Conservation (phyloP, 2,797 vertebrate species). For the Spinus pinus region DNA sequence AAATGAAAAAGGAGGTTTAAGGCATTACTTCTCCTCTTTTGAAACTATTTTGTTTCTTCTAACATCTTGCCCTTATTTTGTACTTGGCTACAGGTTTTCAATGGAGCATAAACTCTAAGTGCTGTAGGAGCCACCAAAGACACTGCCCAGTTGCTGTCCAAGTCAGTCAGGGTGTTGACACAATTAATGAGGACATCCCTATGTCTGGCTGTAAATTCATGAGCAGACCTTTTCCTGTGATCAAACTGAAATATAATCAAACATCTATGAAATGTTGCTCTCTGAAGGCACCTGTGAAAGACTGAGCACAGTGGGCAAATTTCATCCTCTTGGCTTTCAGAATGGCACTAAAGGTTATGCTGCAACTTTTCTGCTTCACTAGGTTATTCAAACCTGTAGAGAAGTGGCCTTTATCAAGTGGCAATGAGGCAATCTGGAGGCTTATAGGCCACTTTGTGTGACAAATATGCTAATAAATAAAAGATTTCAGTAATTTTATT, state of each 20-base stretch:
- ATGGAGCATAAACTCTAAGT: not conserved
- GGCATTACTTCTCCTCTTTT: not conserved
- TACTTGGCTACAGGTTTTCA: not conserved
- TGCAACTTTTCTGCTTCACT: not conserved
- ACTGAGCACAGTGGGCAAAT: accelerated
- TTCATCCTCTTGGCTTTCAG: not conserved
- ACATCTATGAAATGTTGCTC: not conserved
- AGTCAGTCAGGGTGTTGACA: not conserved
- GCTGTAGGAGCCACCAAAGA: not conserved
- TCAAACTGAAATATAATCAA: not conserved
- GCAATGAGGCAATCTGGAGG: not conserved
- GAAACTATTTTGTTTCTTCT: not conserved
- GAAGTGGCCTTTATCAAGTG: not conserved
- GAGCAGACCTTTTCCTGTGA: not conserved
- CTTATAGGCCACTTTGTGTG: not conserved
- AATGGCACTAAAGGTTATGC: not conserved
- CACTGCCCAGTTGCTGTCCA: not conserved
- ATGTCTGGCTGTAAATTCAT: not conserved
- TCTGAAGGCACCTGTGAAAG: not conserved
- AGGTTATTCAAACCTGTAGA: not conserved
- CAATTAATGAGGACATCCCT: not conserved
- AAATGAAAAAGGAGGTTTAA: not conserved
- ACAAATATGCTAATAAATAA: not conserved
- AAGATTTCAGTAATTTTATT: not conserved
- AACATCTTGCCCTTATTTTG: not conserved